These are phyloP conservation scores for Homarus gammarus DNA, from an alignment of 2,888 invertebrate genomes.

Conservation along the genomic window DNA sequence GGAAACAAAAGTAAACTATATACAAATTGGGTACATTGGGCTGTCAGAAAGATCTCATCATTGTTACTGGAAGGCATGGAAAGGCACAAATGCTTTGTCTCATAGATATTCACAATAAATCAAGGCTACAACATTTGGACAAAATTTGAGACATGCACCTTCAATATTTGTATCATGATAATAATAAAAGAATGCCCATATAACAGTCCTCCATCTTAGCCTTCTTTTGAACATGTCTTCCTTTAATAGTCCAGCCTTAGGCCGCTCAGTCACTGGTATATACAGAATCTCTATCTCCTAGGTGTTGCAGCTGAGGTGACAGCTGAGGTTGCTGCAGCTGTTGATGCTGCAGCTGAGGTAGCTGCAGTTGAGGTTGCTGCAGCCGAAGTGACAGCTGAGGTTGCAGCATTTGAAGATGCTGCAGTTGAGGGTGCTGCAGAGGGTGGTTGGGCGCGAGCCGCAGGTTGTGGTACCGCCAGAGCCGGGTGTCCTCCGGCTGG, in stretches of 20 bases:
- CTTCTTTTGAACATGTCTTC: slow-evolving; percentile 72
- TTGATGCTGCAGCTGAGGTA: slow-evolving; percentile 33
- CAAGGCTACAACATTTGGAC: slow-evolving; percentile 75
- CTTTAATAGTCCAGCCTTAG: slow-evolving; percentile 64
- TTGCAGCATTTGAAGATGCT: slow-evolving; percentile 5
- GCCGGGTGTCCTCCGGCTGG: slow-evolving; percentile 51
- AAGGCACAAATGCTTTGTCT: slow-evolving; percentile 75
- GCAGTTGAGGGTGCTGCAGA: neutral
- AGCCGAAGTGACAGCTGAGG: neutral
- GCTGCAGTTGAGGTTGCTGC: slow-evolving; percentile 30
- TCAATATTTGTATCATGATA: slow-evolving; percentile 74
- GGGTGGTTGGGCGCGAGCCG: slow-evolving; percentile 12
- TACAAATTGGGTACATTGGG: slow-evolving; percentile 70
- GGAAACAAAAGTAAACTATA: slow-evolving; percentile 68
- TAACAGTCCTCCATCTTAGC: slow-evolving; percentile 68
- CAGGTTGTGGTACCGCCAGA: slow-evolving; percentile 41
- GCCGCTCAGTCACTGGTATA: slow-evolving; percentile 69
- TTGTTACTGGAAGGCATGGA: slow-evolving; percentile 74
- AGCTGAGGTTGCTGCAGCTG: slow-evolving; percentile 31
- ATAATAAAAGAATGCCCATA: slow-evolving; percentile 73
- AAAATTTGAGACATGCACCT: slow-evolving; percentile 74
- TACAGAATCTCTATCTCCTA: slow-evolving; percentile 69
- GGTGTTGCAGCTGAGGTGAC: slow-evolving; percentile 57
- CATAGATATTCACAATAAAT: slow-evolving; percentile 73
- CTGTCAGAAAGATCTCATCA: slow-evolving; percentile 73